Evolutionary conservation across 1,140 invertebrate species (phyloP), one percentile per base, ranked within the genome.

Genomic region (Drosophila orosa): DNA sequence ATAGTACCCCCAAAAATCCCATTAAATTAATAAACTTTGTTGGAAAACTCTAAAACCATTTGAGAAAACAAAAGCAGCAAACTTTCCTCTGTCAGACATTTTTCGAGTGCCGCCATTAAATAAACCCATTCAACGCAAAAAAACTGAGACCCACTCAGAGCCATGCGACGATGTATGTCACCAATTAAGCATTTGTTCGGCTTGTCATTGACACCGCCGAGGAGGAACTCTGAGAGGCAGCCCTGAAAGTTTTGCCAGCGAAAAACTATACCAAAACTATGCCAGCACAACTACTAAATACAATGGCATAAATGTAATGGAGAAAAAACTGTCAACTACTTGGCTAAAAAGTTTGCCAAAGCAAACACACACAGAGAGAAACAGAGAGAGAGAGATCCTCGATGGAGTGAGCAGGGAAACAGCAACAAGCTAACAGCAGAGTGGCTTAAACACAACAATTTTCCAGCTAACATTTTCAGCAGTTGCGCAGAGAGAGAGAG

Each of bases 111-210:
- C 22, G 25, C 61, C 35, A 35, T 68, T 65, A 68, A 65, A 65
- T 47, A 42, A 63, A 61, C 56, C 42, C 63, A 48, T 66, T 67
- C 31, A 62, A 40, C 15, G 29, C 19, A 62, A 15, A 66, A 62
- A 15, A 66, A 62, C 15, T 48, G 33, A 35, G 17, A 60, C 39
- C 42, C 39, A 44, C 56, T 61, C 13, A n/a, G 5, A 39, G 39
- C 37, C 56, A 33, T n/a, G n/a, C n/a, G 24, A 39, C 40, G 40
- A 55, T 48, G 42, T 57, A 13, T 71, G 65, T 71, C 52, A 50
- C 56, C 74, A 87, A 83, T 87, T 89, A 89, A 60, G 67, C 60
- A 74, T 80, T 77, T 66, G 85, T 82, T 75, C 59, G 56, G 69
- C 69, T 72, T 76, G 75, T 54, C 75, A 77, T 73, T 82, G 83